Percentiles rank a stretch among this genome's conserved stretches.
Conservation (phyloP, 2,113 vertebrate genomes). For the Psilopogon haemacephalus region DNA sequence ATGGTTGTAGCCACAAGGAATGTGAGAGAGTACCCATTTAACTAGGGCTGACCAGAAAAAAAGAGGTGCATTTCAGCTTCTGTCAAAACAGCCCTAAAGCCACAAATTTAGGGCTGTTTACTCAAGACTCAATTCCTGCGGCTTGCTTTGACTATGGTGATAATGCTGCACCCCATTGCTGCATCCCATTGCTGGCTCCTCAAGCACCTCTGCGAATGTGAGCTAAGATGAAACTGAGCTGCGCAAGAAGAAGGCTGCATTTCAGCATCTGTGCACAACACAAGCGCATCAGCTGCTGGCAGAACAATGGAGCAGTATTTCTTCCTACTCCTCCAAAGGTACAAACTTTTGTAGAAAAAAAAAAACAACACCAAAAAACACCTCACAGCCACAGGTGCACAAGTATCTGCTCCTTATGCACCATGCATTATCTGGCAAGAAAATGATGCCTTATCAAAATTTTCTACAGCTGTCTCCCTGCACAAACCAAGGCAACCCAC, state of each 20-base stretch:
- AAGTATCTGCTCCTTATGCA: too few relatives aligned
- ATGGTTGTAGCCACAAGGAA: too few relatives aligned
- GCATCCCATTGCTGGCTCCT: neutral
- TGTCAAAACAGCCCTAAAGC: neutral
- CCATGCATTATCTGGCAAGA: neutral
- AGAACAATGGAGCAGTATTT: neutral
- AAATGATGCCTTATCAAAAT: neutral
- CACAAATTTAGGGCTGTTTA: neutral
- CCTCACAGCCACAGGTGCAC: neutral
- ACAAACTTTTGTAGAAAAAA: neutral
- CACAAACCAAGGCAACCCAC: rapidly evolving
- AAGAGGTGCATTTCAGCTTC: neutral
- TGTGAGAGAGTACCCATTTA: neutral
- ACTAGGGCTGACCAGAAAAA: neutral
- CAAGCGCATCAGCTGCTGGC: neutral
- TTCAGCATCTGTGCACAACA: neutral
- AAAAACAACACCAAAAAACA: neutral
- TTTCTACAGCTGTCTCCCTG: neutral
- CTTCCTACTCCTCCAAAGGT: neutral
- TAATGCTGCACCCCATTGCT: neutral
- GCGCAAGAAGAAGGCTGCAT: neutral
- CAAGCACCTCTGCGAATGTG: rapidly evolving
- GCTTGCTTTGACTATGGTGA: neutral
- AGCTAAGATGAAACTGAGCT: neutral
- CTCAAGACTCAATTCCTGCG: neutral